A percentile compares a stretch with the other conserved stretches of the same genome.
Conservation (phyloP, 1,140 invertebrate species). For the Eueides isabella region DNA sequence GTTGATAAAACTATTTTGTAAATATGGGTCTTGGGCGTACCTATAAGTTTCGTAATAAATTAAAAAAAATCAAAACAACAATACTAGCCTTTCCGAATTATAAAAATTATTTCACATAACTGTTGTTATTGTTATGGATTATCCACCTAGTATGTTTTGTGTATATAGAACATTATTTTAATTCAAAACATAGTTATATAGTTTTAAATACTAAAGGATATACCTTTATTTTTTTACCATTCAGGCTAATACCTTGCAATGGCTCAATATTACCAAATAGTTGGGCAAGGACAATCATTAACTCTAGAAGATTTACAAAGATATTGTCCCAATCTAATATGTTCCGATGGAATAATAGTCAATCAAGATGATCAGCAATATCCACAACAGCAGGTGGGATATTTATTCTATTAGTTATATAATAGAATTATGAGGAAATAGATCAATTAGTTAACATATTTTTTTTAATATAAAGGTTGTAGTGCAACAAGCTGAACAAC, state of each 20-base stretch:
- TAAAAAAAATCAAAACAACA: neutral
- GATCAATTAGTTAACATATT: neutral
- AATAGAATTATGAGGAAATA: neutral
- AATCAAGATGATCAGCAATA: conserved; percentile 78
- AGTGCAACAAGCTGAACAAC: conserved; percentile 72
- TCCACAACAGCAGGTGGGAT: conserved; percentile 68
- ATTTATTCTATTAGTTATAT: conserved; percentile 1
- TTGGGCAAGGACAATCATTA: conserved; percentile 74
- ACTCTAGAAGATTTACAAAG: conserved; percentile 76
- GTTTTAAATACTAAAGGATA: neutral
- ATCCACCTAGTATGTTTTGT: neutral
- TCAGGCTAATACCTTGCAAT: conserved; percentile 73
- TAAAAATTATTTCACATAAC: neutral
- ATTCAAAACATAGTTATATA: neutral
- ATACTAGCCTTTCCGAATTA: neutral
- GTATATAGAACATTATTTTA: neutral
- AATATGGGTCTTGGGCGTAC: neutral
- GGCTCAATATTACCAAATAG: conserved; percentile 79
- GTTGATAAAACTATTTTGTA: conserved; percentile 6
- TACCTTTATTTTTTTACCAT: conserved; percentile 43
- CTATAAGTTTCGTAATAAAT: neutral
- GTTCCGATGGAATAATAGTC: conserved; percentile 75
- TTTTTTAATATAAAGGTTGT: conserved; percentile 60
- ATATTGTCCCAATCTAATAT: conserved; percentile 72
- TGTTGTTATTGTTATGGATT: neutral